A percentile compares a stretch with the other conserved stretches of the same genome.
These are phyloP conservation scores for Platyscapa corneri DNA, from an alignment of 1,140 invertebrate genomes.

Conservation along the genomic window DNA sequence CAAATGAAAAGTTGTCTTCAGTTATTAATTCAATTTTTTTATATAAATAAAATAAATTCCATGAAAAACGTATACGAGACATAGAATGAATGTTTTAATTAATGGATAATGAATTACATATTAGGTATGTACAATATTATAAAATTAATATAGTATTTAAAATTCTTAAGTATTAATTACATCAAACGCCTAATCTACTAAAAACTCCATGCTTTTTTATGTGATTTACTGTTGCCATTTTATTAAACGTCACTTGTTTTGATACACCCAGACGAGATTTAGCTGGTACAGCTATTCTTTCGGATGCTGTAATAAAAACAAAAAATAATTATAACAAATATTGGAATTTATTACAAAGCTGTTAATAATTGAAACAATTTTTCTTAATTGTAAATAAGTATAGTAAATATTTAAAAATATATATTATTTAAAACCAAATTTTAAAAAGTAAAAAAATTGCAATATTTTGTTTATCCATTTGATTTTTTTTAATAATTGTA, in stretches of 20 bases:
- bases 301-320: constrained; percentile 65
- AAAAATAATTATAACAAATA: not conserved
- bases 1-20: too few species aligned
- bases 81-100: constrained; percentile 23
- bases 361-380: too few species aligned
- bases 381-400: too few species aligned
- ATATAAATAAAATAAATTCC: not conserved
- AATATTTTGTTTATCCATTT: too few species aligned
- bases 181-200: constrained; percentile 70
- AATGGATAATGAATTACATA: constrained; percentile 15
- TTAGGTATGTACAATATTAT: constrained; percentile 50
- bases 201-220: constrained; percentile 69
- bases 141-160: constrained; percentile 52
- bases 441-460: too few species aligned
- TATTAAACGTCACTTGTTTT: constrained; percentile 73
- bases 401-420: too few species aligned
- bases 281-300: constrained; percentile 65
- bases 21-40: too few species aligned
- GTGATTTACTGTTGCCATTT: constrained; percentile 63
- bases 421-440: too few species aligned
- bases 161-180: constrained; percentile 27
- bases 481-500: too few species aligned
- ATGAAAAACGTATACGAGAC: not conserved
- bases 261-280: constrained; percentile 67
- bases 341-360: too few species aligned